A percentile compares a stretch with the other conserved stretches of the same genome.
phyloP scores from a whole-genome alignment of 2,888 invertebrate species.

The Hyles lineata region DNA sequence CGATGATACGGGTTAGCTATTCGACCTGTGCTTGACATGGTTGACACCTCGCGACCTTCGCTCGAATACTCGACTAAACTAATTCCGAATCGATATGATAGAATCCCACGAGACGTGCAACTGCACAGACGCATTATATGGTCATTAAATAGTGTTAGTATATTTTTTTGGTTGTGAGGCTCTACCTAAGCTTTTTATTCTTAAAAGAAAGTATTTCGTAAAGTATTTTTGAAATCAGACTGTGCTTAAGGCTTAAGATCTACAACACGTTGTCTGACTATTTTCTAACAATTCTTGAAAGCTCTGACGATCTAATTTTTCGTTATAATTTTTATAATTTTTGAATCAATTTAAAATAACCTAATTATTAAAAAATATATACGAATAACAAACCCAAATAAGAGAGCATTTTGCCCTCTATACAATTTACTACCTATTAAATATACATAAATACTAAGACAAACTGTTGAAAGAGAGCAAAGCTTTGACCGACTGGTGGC shows the following conservation, averaged over 20 bases:
- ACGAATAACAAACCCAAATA: too few species aligned
- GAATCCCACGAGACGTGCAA: conserved; percentile 14
- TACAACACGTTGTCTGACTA: too few species aligned
- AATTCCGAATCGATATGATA: conserved; percentile 17
- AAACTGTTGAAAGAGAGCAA: background rate
- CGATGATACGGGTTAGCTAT: conserved; percentile 14
- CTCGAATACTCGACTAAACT: conserved; percentile 8
- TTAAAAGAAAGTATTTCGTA: background rate
- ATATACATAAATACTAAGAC: background rate
- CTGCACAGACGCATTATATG: background rate
- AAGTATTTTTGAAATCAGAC: background rate
- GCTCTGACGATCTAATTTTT: too few species aligned
- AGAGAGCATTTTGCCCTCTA: too few species aligned
- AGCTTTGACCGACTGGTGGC: background rate
- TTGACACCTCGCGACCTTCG: conserved; percentile 14
- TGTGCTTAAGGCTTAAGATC: too few species aligned
- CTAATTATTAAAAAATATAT: too few species aligned
- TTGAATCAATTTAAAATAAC: too few species aligned
- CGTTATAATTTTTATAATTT: too few species aligned
- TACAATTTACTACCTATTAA: too few species aligned
- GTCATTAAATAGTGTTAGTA: background rate
- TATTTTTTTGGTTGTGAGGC: background rate
- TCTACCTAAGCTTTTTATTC: background rate
- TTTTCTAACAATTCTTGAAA: too few species aligned
- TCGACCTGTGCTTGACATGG: conserved; percentile 1